Percentiles rank a stretch among this genome's conserved stretches.
Evolutionary conservation across 35 echinoderm and acorn worm genomes (phyloP).

Genomic region (Nesometra sesokonis): DNA sequence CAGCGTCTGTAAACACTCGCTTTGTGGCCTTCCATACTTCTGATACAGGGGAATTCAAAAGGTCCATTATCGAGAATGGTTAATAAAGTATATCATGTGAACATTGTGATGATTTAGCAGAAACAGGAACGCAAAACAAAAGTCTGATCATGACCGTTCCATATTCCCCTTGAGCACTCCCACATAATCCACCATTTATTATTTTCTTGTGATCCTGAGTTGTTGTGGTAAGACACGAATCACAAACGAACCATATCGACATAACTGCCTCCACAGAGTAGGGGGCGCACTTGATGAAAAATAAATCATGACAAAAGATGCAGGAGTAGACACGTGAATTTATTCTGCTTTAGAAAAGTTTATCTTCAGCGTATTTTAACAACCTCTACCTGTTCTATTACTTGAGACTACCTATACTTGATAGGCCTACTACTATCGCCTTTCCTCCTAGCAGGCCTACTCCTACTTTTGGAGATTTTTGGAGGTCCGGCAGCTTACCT

Average conservation of each 20-base stretch:
- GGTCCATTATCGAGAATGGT: constrained; percentile 35
- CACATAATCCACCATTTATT: background rate
- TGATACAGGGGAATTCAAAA: constrained; percentile 63
- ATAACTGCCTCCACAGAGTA: background rate
- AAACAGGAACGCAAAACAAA: background rate
- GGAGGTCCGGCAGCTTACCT: no score
- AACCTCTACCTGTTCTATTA: no score
- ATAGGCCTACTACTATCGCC: no score
- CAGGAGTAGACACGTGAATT: no score
- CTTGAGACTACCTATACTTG: no score
- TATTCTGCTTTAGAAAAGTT: no score
- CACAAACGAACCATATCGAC: background rate
- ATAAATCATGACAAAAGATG: no score
- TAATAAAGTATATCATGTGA: background rate
- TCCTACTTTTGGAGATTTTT: no score
- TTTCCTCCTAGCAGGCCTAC: no score
- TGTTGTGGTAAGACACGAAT: background rate
- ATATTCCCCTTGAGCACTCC: background rate
- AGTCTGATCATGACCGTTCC: background rate
- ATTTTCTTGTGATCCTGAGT: background rate
- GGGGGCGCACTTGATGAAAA: background rate
- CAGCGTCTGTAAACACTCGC: constrained; percentile 25
- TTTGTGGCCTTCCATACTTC: constrained; percentile 91
- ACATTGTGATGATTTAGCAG: background rate
- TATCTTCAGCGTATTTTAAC: no score